phyloP scores from a whole-genome alignment of 2,113 vertebrate species.

The Notothenia coriiceps region DNA sequence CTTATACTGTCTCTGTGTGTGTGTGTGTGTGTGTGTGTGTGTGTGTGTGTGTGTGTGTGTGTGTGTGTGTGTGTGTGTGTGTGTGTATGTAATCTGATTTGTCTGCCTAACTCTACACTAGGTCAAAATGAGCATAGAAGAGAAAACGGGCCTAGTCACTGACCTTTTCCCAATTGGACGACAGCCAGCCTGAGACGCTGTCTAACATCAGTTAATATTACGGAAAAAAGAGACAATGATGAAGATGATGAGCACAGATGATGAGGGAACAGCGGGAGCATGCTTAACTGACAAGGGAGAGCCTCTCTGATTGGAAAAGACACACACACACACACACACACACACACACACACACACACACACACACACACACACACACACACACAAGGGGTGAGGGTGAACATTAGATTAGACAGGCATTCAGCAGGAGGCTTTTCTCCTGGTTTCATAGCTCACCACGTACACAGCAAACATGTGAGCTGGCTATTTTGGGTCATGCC shows the following conservation, averaged over 20 bases:
- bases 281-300: neutral
- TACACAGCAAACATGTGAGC: conserved; percentile 77
- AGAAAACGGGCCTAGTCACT: conserved; percentile 14
- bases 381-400: conserved; percentile 26
- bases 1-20: conserved; percentile 4
- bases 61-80: neutral
- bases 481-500: conserved; percentile 73
- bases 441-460: conserved; percentile 55
- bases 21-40: conserved; percentile 4
- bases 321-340: conserved; percentile 7
- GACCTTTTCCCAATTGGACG: conserved; percentile 45
- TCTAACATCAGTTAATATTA: conserved; percentile 45
- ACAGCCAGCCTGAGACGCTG: conserved; percentile 14
- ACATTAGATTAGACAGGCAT: conserved; percentile 70
- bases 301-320: conserved; percentile 15
- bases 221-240: conserved; percentile 21
- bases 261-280: neutral
- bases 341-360: conserved; percentile 3
- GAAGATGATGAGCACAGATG: conserved; percentile 9
- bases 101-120: conserved; percentile 21
- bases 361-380: conserved; percentile 4
- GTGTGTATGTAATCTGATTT: conserved; percentile 47
- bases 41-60: neutral
- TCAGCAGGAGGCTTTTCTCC: conserved; percentile 54
- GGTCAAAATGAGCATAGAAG: neutral